phyloP scores from a whole-genome alignment of 2,888 invertebrate genomes.

The Imbricaverruca yamaguchii region DNA sequence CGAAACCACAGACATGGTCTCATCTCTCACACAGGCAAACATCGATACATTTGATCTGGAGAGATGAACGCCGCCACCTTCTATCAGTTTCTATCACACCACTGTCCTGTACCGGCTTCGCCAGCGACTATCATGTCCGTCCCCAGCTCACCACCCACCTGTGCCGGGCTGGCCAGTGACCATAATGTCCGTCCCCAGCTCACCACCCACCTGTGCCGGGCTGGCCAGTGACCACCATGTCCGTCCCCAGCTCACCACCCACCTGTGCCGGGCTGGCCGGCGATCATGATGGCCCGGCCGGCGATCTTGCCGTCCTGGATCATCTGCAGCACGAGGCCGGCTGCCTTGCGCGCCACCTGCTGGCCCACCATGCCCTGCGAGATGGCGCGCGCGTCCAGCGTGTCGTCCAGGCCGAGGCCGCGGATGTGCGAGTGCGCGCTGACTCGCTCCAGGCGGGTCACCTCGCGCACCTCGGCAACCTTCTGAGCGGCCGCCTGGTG shows the following conservation, averaged over 20 bases:
- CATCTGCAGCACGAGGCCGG: conserved; percentile 94
- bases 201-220: too few species aligned
- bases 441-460: conserved; percentile 87
- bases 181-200: too few species aligned
- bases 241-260: neutral
- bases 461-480: conserved; percentile 77
- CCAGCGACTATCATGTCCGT: too few species aligned
- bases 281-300: conserved; percentile 85
- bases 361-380: conserved; percentile 98
- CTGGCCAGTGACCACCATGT: too few species aligned
- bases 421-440: conserved; percentile 98
- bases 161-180: too few species aligned
- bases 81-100: too few species aligned
- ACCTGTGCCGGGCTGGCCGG: conserved; percentile 86
- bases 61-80: too few species aligned
- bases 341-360: conserved; percentile 81
- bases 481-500: conserved; percentile 34
- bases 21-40: too few species aligned
- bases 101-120: too few species aligned
- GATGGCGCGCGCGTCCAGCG: conserved; percentile 76
- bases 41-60: too few species aligned
- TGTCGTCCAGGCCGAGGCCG: conserved; percentile 90
- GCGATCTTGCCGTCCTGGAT: conserved; percentile 97
- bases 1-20: too few species aligned
- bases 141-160: too few species aligned